These are phyloP conservation scores for Alviniconcha marisindica DNA, from an alignment of 1,140 invertebrate genomes.

Conservation along the genomic window DNA sequence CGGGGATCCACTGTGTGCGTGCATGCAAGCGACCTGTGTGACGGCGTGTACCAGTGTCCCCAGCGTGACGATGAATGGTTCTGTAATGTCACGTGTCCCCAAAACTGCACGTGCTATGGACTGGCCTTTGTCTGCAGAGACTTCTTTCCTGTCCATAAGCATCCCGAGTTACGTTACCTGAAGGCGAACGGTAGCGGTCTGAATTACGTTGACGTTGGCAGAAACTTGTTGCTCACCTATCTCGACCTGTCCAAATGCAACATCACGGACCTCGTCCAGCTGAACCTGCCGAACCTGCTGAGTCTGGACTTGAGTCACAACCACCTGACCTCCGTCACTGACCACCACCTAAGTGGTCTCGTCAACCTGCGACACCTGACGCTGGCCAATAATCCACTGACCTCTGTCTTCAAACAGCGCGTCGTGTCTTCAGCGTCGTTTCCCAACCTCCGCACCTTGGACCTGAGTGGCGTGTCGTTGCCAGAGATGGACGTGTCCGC, in stretches of 20 bases:
- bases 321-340: background rate
- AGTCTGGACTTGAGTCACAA: conserved; percentile 38
- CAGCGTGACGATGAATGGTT: conserved; percentile 39
- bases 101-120: conserved; percentile 40
- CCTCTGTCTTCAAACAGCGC: background rate
- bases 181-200: background rate
- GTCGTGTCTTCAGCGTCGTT: background rate
- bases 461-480: conserved; percentile 22
- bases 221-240: conserved; percentile 17
- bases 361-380: background rate
- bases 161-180: background rate
- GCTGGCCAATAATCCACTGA: background rate
- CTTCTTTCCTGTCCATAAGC: background rate
- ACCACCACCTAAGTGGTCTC: background rate
- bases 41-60: conserved; percentile 34
- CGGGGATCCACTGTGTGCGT: conserved; percentile 25
- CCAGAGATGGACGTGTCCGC: conserved; percentile 36
- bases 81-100: conserved; percentile 44
- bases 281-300: conserved; percentile 23
- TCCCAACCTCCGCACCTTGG: background rate
- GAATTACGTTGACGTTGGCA: background rate
- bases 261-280: background rate
- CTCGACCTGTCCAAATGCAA: conserved; percentile 15
- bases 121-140: background rate
- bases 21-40: conserved; percentile 10